Evolutionary conservation across 2,113 vertebrate genomes (phyloP).

Genomic region (Perca flavescens): DNA sequence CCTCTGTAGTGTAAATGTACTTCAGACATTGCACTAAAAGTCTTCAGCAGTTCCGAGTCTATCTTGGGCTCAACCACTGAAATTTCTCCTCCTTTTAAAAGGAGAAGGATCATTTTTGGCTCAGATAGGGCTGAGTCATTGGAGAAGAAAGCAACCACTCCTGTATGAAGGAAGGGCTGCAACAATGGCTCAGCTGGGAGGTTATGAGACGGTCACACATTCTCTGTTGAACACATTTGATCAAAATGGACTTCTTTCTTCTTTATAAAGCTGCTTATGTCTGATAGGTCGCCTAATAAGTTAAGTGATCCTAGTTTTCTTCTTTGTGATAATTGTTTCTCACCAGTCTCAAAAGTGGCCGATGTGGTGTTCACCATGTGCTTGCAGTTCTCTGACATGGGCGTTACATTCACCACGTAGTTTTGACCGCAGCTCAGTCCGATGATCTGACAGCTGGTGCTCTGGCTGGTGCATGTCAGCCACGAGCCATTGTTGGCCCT

Average conservation of each 20-base stretch:
- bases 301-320: background rate
- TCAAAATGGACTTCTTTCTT: background rate
- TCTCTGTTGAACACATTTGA: background rate
- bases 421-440: constrained; percentile 70
- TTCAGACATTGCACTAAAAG: too few relatives aligned
- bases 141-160: background rate
- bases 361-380: constrained; percentile 55
- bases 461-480: constrained; percentile 65
- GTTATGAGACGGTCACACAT: background rate
- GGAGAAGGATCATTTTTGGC: background rate
- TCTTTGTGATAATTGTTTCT: constrained; percentile 34
- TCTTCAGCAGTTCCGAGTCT: too few relatives aligned
- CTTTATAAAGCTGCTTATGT: background rate
- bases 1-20: too few relatives aligned
- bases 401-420: constrained; percentile 68
- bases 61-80: background rate
- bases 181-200: background rate
- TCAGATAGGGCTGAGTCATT: background rate
- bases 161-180: background rate
- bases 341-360: constrained; percentile 65
- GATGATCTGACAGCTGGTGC: constrained; percentile 62
- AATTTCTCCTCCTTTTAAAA: background rate
- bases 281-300: background rate
- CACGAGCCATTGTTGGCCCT: constrained; percentile 15
- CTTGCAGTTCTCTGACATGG: constrained; percentile 75